phyloP scores from a whole-genome alignment of 2,888 invertebrate genomes.

The Lycia hirtaria region DNA sequence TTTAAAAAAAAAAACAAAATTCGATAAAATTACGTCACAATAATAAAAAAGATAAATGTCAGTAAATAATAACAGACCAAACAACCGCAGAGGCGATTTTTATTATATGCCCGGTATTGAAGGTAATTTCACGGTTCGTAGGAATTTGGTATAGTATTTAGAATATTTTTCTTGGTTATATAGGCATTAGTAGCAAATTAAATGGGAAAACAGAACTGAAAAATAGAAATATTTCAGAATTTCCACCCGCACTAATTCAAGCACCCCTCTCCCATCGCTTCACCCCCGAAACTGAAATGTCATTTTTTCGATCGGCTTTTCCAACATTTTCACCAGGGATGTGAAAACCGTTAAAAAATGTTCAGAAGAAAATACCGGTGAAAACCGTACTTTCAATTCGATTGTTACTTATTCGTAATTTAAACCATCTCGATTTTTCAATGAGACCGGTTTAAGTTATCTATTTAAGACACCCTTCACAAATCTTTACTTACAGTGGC shows the following conservation, averaged over 20 bases:
- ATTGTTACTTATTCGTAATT: not conserved
- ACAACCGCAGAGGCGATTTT: slow-evolving; percentile 34
- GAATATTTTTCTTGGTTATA: slow-evolving; percentile 33
- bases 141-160: slow-evolving; percentile 25
- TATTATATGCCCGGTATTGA: slow-evolving; percentile 25
- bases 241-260: slow-evolving; percentile 59
- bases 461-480: too few species aligned
- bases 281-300: slow-evolving; percentile 70
- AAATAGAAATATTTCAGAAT: slow-evolving; percentile 60
- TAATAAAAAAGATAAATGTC: slow-evolving; percentile 37
- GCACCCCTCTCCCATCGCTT: slow-evolving; percentile 60
- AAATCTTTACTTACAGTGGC: too few species aligned
- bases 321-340: slow-evolving; percentile 41
- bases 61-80: slow-evolving; percentile 41
- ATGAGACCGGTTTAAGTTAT: too few species aligned
- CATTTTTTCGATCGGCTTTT: slow-evolving; percentile 73
- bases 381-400: not conserved
- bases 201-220: slow-evolving; percentile 59
- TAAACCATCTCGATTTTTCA: not conserved
- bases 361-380: not conserved
- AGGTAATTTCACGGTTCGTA: slow-evolving; percentile 21
- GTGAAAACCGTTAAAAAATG: slow-evolving; percentile 20
- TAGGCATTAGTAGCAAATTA: slow-evolving; percentile 53
- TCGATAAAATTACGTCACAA: slow-evolving; percentile 42
- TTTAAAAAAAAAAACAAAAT: slow-evolving; percentile 20